Percentiles rank a stretch among this genome's conserved stretches.
Conservation (phyloP, 2,113 vertebrate genomes). For the Sander lucioperca region DNA sequence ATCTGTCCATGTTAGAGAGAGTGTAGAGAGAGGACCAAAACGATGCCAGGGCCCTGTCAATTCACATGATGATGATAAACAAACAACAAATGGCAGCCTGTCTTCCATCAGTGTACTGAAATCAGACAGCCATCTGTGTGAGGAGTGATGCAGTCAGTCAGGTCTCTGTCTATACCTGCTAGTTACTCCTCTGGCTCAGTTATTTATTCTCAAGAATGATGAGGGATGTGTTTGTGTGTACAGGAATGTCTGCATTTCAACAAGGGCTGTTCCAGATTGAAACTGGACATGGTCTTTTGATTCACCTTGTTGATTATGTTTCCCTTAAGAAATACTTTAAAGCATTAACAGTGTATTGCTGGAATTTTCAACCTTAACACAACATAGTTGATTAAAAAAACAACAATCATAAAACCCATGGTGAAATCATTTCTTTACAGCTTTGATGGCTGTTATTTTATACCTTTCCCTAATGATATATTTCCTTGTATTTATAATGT, state of each 20-base stretch:
- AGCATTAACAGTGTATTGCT: neutral
- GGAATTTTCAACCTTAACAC: neutral
- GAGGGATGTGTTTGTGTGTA: slow-evolving; percentile 18
- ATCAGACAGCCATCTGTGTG: slow-evolving; percentile 15
- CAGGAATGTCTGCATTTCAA: slow-evolving; percentile 12
- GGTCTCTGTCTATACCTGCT: neutral
- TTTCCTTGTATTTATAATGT: neutral
- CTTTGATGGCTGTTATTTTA: too few species aligned
- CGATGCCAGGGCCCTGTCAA: slow-evolving; percentile 47
- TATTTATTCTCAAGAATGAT: slow-evolving; percentile 11
- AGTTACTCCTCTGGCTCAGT: neutral
- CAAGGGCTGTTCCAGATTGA: slow-evolving; percentile 4
- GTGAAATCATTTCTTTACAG: too few species aligned
- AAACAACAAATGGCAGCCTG: slow-evolving; percentile 43
- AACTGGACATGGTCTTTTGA: slow-evolving; percentile 6
- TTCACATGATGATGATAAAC: slow-evolving; percentile 56
- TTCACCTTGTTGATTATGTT: neutral
- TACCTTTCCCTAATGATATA: neutral
- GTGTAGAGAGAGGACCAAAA: slow-evolving; percentile 38
- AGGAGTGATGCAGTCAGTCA: slow-evolving; percentile 21
- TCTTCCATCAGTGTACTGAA: slow-evolving; percentile 24
- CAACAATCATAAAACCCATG: too few species aligned
- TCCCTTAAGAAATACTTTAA: neutral
- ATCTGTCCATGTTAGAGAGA: slow-evolving; percentile 45
- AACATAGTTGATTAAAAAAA: too few species aligned